Evolutionary conservation across 2,113 vertebrate species (phyloP), one percentile per base, ranked within the genome.

Genomic region (Caranx ignobilis): DNA sequence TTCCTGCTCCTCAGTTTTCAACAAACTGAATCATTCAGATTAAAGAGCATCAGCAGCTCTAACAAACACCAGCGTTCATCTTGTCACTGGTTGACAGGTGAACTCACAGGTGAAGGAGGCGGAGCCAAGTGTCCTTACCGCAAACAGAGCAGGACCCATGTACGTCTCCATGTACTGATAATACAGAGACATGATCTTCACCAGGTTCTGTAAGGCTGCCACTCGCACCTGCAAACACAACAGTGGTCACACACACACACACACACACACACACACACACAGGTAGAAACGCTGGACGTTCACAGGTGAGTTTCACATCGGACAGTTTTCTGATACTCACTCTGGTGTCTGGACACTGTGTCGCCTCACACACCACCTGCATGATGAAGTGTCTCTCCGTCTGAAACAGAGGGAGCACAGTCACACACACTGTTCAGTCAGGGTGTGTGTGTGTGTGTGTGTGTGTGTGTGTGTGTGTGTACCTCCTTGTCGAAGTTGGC

Each of bases 401-500:
- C 98, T 99, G 89, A 19, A 81, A 79, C 35, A 37, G 35, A 37
- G 35, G 26, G 26, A 26, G 26, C 26, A 26, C 26, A 26, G 26
- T 26, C 26, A 26, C 26, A 26, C 35, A 37, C 35, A 37, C 35
- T 37, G 35, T 37, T 5, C 35, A 37, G 5, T 37, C 35, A 41
- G 39, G 1, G 39, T 41, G 39, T 39, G 39, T 41, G 7, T 41
- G 3, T 9, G 10, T 11, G 12, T 18, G 48, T 50, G 15, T 50
- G n/a, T 19, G 34, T 11, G 3, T 9, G 11, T 16, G 12, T 13
- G 8, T 13, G 2, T 15, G 0, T 21, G 35, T 5, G 26, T 56
- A 99, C 98, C 96, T 99, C 98, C 94, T 99, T 99, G 94, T 99
- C 98, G 0, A 99, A 99, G 89, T 99, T 99, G 83, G 96, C 97